phyloP scores from a whole-genome alignment of 2,113 vertebrate genomes.

The Felis catus region F.catus_Fca126_mat1.0 CM031428.1:6492501-6493000 shows the following conservation, averaged over 20 bases:
- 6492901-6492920: neutral
- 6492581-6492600: neutral
- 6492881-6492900: neutral
- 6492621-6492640: neutral
- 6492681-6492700: neutral
- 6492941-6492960: slow-evolving; percentile 3
- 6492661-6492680: neutral
- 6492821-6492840: neutral
- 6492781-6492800: neutral
- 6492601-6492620: neutral
- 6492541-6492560: neutral
- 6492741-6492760: neutral
- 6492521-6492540: neutral
- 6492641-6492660: neutral
- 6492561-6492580: neutral
- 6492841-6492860: neutral
- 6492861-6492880: neutral
- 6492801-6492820: neutral
- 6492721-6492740: neutral
- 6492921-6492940: slow-evolving; percentile 6
- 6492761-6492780: neutral
- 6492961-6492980: neutral
- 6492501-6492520: slow-evolving; percentile 1
- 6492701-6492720: neutral
- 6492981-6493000: neutral